Evolutionary conservation across 2,888 invertebrate species (phyloP).

Genomic region (Tetranychus truncatus): DNA sequence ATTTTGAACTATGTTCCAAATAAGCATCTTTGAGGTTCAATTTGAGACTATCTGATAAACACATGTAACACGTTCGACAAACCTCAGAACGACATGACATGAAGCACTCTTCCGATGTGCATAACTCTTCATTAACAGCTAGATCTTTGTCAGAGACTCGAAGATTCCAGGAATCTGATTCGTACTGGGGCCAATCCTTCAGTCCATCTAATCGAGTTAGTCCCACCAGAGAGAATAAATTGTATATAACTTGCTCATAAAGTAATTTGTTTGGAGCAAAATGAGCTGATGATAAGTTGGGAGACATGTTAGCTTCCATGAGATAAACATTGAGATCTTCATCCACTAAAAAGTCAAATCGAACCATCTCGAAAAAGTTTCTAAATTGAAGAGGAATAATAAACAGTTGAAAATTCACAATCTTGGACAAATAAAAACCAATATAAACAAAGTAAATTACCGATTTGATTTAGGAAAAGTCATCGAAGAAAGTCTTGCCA

Average conservation of each 20-base stretch:
- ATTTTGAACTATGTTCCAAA: slow-evolving; percentile 57
- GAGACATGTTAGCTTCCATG: slow-evolving; percentile 96
- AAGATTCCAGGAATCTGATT: slow-evolving; percentile 42
- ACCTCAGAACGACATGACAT: slow-evolving; percentile 44
- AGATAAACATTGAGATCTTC: slow-evolving; percentile 63
- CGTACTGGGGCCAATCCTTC: slow-evolving; percentile 22
- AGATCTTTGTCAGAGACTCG: slow-evolving; percentile 56
- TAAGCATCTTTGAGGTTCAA: slow-evolving; percentile 48
- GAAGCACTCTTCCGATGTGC: slow-evolving; percentile 37
- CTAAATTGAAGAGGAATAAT: slow-evolving; percentile 26
- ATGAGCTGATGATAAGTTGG: slow-evolving; percentile 81
- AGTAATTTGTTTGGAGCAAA: slow-evolving; percentile 64
- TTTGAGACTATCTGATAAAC: slow-evolving; percentile 45
- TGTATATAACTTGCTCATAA: slow-evolving; percentile 59
- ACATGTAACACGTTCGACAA: slow-evolving; percentile 61
- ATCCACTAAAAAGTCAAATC: slow-evolving; percentile 82
- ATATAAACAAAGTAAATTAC: slow-evolving; percentile 38
- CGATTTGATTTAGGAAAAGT: slow-evolving; percentile 26
- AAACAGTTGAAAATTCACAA: too few species aligned
- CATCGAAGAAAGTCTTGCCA: slow-evolving; percentile 31
- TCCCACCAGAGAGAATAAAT: slow-evolving; percentile 51
- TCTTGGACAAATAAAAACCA: too few species aligned
- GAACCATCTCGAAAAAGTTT: slow-evolving; percentile 74
- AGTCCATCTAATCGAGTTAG: slow-evolving; percentile 33
- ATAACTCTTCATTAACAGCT: slow-evolving; percentile 50